Percentiles rank a stretch among this genome's conserved stretches.
Conservation (phyloP, 2,113 vertebrate genomes). For the Grantiella picta region DNA sequence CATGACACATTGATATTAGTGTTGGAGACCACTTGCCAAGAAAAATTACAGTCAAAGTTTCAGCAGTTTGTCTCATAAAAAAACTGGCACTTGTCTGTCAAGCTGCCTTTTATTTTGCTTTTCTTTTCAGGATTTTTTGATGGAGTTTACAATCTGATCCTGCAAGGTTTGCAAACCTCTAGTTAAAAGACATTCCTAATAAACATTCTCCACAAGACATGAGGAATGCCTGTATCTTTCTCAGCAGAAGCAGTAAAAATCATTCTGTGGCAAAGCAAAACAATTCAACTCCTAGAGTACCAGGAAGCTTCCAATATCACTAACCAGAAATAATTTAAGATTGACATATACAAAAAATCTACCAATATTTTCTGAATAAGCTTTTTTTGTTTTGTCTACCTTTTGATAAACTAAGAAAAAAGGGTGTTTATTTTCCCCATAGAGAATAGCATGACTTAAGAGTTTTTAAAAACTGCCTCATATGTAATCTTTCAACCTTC, state of each 20-base stretch:
- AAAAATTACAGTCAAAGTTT: slow-evolving; percentile 40
- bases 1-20: slow-evolving; percentile 26
- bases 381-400: neutral
- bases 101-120: slow-evolving; percentile 28
- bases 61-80: slow-evolving; percentile 21
- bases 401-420: neutral
- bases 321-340: neutral
- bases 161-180: neutral
- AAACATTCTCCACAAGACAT: neutral
- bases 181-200: neutral
- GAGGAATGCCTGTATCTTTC: neutral
- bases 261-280: neutral
- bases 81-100: slow-evolving; percentile 28
- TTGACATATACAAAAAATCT: neutral
- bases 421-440: neutral
- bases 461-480: neutral
- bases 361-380: neutral
- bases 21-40: slow-evolving; percentile 42
- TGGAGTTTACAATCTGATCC: neutral
- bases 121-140: neutral
- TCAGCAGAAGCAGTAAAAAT: neutral
- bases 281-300: neutral
- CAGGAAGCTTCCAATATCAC: neutral
- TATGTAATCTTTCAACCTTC: neutral
- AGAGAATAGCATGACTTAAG: neutral